These are phyloP conservation scores for Drosophila mayaguana DNA, from an alignment of 2,888 invertebrate species.

Conservation along the genomic window DNA sequence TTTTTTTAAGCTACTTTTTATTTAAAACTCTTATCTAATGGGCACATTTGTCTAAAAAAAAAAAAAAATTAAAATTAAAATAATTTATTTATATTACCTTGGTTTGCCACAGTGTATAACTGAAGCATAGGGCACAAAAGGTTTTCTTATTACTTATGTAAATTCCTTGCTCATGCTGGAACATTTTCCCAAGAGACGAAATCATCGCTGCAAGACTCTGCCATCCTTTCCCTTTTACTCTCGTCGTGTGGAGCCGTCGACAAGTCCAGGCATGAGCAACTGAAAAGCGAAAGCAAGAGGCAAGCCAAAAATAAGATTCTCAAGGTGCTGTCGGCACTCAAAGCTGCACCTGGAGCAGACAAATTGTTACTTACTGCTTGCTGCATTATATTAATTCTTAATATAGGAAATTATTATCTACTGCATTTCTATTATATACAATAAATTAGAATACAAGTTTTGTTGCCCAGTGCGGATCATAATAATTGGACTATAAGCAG, in stretches of 20 bases:
- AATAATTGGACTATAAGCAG: too few relatives aligned
- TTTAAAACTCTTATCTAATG: neutral
- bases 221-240: neutral
- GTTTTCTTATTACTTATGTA: neutral
- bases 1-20: neutral
- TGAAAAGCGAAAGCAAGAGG: neutral
- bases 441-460: too few relatives aligned
- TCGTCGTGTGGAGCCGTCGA: too few relatives aligned
- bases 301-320: neutral
- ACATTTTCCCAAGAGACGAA: neutral
- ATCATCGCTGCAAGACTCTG: neutral
- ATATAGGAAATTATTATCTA: too few relatives aligned
- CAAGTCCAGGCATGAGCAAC: too few relatives aligned
- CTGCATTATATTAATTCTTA: too few relatives aligned
- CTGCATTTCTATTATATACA: too few relatives aligned
- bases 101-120: neutral
- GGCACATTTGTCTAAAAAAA: too few relatives aligned
- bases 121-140: neutral
- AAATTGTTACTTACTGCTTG: too few relatives aligned
- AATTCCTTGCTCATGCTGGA: neutral
- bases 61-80: neutral
- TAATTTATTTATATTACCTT: neutral
- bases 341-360: neutral
- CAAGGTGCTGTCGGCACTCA: too few relatives aligned
- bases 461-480: too few relatives aligned